Base-by-base conservation (phyloP, 53 echinoderm and acorn worm species). In the Temnopleurus reevesii region DNA sequence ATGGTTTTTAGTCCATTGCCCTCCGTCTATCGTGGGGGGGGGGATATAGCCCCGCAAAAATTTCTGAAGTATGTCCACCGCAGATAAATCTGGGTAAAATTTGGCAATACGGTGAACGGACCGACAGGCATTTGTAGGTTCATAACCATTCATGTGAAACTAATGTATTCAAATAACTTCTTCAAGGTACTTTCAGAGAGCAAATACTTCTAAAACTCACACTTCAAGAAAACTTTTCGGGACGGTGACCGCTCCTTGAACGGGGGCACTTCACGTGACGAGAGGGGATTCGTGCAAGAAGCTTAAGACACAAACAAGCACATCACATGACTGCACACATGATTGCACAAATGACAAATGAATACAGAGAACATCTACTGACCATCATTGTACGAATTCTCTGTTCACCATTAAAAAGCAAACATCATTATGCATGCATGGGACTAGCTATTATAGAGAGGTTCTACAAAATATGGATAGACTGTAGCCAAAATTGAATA, bases 271-370 rank as follows among this genome's bases (percentile, higher is more conserved):
- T 18, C 58, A 26, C 27, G 7, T 24, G 10, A 27, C 4, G 41
- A 21, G 6, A 41, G 71, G 5, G 38, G n/a, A 66, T 66, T 66
- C 41, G 41, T n/a, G n/a, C 71, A 36, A 66, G 77, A 21, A 27
- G 27, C 36, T 17, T 28, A 26, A 17, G 29, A 83, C 55, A 83
- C 83, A 83, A 83, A 83, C 83, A 83, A 80, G 79, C 38, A 56
- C 35, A 36, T 55, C 83, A 56, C 83, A 36, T 83, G 30, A 46
- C 57, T 56, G 83, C 83, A 83, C 83, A 83, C 54, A 56, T 33
- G 18, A 55, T 31, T 23, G 21, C 24, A 83, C 83, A 55, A 83
- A 83, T 21, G 55, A 31, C 4, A 53, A 27, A 38, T 83, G 35
- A 35, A 83, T 17, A 9, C 15, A 79, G 4, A 79, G 47, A 49